Evolutionary conservation across 1,140 invertebrate species (phyloP).

Genomic region (Caerostris extrusa): DNA sequence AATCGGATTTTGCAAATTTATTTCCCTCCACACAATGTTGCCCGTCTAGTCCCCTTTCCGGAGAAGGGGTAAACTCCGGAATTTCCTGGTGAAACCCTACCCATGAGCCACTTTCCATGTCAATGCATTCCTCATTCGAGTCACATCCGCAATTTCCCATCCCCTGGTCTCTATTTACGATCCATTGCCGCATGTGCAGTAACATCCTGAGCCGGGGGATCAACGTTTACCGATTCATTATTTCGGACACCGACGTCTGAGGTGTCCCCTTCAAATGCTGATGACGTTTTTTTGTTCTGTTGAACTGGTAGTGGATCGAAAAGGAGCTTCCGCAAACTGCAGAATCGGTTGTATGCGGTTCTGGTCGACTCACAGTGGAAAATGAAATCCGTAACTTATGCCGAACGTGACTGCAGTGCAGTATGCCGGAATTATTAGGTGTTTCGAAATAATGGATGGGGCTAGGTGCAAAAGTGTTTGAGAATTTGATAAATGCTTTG

Average conservation of each 20-base stretch:
- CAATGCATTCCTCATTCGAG: not conserved
- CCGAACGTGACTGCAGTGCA: not conserved
- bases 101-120: not conserved
- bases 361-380: too few species aligned
- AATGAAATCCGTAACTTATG: not conserved
- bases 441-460: too few species aligned
- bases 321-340: too few species aligned
- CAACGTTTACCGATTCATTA: constrained; percentile 28
- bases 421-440: not conserved
- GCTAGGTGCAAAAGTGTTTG: too few species aligned
- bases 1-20: constrained; percentile 22
- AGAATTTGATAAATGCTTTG: too few species aligned
- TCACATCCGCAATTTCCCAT: constrained; percentile 18
- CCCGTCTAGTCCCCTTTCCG: too few species aligned
- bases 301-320: too few species aligned
- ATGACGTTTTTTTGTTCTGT: not conserved
- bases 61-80: too few species aligned
- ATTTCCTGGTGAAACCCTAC: too few species aligned
- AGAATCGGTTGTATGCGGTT: too few species aligned
- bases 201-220: not conserved
- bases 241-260: not conserved
- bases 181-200: not conserved
- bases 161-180: not conserved
- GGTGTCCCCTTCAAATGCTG: not conserved
- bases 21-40: not conserved